A percentile compares a stretch with the other conserved stretches of the same genome.
phyloP scores from a whole-genome alignment of 2,888 invertebrate genomes.

The Petrophora chlorosata region DNA sequence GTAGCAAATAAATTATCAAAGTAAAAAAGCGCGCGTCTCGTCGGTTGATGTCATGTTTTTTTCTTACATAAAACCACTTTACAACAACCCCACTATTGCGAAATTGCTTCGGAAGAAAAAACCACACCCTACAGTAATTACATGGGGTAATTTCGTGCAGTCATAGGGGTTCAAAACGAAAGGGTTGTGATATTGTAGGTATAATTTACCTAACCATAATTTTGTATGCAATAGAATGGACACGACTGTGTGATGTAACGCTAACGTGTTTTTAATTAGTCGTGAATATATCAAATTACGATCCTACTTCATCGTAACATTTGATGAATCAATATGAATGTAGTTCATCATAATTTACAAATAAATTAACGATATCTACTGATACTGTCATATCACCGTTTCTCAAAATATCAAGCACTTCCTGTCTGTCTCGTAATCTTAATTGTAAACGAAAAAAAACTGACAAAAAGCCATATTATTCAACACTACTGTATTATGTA shows the following conservation, averaged over 20 bases:
- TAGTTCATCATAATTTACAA: conserved; percentile 20
- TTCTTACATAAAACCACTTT: conserved; percentile 42
- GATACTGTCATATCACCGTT: background rate
- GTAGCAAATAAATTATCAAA: background rate
- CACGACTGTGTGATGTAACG: conserved; percentile 19
- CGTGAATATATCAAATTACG: conserved; percentile 27
- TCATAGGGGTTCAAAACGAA: conserved; percentile 60
- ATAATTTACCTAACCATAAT: conserved; percentile 30
- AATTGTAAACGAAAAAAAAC: too few relatives aligned
- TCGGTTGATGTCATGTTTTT: background rate
- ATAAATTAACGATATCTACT: background rate
- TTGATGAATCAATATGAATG: conserved; percentile 35
- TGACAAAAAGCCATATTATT: too few relatives aligned
- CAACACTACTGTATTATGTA: too few relatives aligned
- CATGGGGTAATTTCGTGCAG: conserved; percentile 64
- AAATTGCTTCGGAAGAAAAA: conserved; percentile 58
- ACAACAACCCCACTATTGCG: conserved; percentile 46
- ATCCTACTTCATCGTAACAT: conserved; percentile 19
- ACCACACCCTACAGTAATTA: conserved; percentile 66
- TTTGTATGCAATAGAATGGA: conserved; percentile 27
- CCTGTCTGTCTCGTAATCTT: background rate
- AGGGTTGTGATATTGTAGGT: conserved; percentile 45
- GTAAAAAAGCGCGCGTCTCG: background rate
- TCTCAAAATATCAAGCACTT: background rate
- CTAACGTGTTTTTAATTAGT: conserved; percentile 28